Percentiles rank a stretch among this genome's conserved stretches.
Conservation (phyloP, 2,113 vertebrate genomes). For the Pithys albifrons region DNA sequence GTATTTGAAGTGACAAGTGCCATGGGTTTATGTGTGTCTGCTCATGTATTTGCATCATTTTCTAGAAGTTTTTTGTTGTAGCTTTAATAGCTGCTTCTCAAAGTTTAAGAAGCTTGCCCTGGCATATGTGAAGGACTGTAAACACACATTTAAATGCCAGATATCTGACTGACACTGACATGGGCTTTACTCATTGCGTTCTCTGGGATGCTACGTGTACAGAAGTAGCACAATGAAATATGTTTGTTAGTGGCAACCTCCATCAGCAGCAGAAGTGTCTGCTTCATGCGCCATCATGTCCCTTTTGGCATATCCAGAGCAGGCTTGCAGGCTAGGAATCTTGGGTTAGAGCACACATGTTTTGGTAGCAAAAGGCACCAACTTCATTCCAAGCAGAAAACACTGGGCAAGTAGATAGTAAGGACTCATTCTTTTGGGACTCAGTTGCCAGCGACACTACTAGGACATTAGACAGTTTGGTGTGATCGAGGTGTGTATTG, state of each 20-base stretch:
- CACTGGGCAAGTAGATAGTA: neutral
- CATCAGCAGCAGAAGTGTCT: neutral
- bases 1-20: neutral
- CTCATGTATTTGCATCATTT: neutral
- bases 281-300: neutral
- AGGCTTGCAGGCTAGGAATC: neutral
- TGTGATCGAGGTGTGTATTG: neutral
- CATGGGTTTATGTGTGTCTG: neutral
- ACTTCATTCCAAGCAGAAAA: neutral
- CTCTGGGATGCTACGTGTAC: neutral
- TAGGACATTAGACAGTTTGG: neutral
- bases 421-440: neutral
- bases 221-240: neutral
- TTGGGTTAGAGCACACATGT: neutral
- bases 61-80: neutral
- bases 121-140: neutral
- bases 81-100: neutral
- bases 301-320: neutral
- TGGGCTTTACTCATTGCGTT: neutral
- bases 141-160: neutral
- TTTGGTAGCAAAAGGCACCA: neutral
- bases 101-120: constrained; percentile 22
- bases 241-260: neutral
- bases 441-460: neutral
- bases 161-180: neutral